Evolutionary conservation across 1,140 invertebrate genomes (phyloP).

Genomic region (Drosophila melanica): DNA sequence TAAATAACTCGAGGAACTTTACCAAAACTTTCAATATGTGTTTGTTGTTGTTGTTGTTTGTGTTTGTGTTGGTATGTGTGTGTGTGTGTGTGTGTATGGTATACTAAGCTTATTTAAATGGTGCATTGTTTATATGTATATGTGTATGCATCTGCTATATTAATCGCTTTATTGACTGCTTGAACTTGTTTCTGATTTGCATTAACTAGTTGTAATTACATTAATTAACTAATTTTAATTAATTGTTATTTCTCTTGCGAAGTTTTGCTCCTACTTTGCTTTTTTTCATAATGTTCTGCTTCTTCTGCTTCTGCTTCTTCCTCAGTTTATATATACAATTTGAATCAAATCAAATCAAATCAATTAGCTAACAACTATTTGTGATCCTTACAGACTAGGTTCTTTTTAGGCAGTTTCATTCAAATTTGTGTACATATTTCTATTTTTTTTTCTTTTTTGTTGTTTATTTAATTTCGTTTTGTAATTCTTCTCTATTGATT

Average conservation of each 20-base stretch:
- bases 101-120: conserved; percentile 66
- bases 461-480: conserved; percentile 40
- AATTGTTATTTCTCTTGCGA: conserved; percentile 60
- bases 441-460: conserved; percentile 43
- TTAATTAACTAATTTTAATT: conserved; percentile 68
- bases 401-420: conserved; percentile 79
- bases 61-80: conserved; percentile 39
- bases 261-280: conserved; percentile 83
- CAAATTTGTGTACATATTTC: conserved; percentile 61
- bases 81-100: conserved; percentile 38
- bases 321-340: conserved; percentile 19
- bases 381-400: conserved; percentile 68
- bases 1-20: conserved; percentile 73
- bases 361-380: conserved; percentile 50
- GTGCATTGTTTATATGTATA: conserved; percentile 55
- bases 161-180: conserved; percentile 72
- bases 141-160: conserved; percentile 38
- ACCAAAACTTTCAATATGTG: conserved; percentile 67
- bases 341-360: conserved; percentile 51
- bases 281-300: conserved; percentile 29
- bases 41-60: too few species aligned
- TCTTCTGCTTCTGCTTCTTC: neutral
- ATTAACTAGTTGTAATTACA: conserved; percentile 62
- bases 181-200: conserved; percentile 50
- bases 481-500: conserved; percentile 52